Evolutionary conservation across 2,797 vertebrate genomes (phyloP).

Genomic region (Gymnothorax javanicus): DNA sequence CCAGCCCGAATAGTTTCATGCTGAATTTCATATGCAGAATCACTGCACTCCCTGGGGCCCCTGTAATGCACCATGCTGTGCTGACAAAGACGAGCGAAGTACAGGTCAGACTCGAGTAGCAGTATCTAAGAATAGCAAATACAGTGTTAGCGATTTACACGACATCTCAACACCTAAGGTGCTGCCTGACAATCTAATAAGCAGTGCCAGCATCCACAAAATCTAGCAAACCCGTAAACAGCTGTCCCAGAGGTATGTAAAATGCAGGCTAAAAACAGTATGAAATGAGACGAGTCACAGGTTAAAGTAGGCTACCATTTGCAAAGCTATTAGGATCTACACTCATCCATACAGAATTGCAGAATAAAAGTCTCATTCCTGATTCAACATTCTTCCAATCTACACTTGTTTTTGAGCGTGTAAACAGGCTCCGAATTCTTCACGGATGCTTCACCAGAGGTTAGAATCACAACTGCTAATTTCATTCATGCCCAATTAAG

Average conservation of each 20-base stretch:
- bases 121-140: constrained; percentile 16
- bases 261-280: not conserved
- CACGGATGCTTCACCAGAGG: not conserved
- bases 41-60: not conserved
- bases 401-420: not conserved
- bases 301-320: not conserved
- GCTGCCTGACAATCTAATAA: not conserved
- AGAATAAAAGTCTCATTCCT: not conserved
- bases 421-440: not conserved
- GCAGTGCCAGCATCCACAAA: not conserved
- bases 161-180: not conserved
- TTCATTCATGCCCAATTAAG: not conserved
- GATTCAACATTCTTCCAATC: not conserved
- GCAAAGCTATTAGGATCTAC: not conserved
- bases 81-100: not conserved
- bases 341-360: not conserved
- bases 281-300: not conserved
- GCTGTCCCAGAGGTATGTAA: not conserved
- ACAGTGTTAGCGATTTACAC: not conserved
- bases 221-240: not conserved
- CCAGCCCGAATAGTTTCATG: too few species aligned
- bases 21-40: not conserved
- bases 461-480: not conserved
- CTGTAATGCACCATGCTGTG: not conserved
- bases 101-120: not conserved